Base-by-base conservation (phyloP, 37 sponge, comb jelly and placozoan genomes). In the Crambe crambe region DNA sequence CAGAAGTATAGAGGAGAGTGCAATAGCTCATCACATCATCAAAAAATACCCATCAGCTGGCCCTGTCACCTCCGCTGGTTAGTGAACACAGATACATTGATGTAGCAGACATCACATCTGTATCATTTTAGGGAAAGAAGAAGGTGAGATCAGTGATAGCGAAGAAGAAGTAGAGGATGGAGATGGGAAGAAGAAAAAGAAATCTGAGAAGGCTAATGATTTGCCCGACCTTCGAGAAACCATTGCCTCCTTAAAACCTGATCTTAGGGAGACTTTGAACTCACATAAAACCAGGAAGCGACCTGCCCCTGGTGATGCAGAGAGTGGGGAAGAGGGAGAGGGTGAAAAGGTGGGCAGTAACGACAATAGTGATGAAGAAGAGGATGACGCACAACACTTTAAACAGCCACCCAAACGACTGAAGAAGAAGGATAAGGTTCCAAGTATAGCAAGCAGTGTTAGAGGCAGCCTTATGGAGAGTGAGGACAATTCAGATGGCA, bases 91-190 rank as follows among this genome's bases (percentile, higher is more conserved):
- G n/a, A n/a, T n/a, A n/a, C n/a, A n/a, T n/a, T n/a, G n/a, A n/a
- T n/a, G n/a, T n/a, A n/a, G n/a, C n/a, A n/a, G n/a, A n/a, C n/a
- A n/a, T n/a, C n/a, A n/a, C n/a, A n/a, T n/a, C n/a, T n/a, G n/a
- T n/a, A n/a, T n/a, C n/a, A n/a, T 58, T 39, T 4, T 61, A 76
- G 76, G 70, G 1, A 68, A 67, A 31, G 85, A 84, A 37, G 85
- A 84, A 12, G 77, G 77, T 40, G 85, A 76, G 51, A 56, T 77
- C 20, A 58, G 56, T 54, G 85, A 84, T 42, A 70, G 64, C 57
- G 85, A 77, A 3, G 78, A 67, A 3, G 71, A 70, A 2, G 69
- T 44, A 26, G 42, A 65, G 42, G 47, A 67, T 26, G 58, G 40
- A 38, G 37, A 32, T 26, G n/a, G n/a, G n/a, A n/a, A n/a, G n/a